Evolutionary conservation across 2,888 invertebrate genomes (phyloP).

Genomic region (Poecilus cupreus): DNA sequence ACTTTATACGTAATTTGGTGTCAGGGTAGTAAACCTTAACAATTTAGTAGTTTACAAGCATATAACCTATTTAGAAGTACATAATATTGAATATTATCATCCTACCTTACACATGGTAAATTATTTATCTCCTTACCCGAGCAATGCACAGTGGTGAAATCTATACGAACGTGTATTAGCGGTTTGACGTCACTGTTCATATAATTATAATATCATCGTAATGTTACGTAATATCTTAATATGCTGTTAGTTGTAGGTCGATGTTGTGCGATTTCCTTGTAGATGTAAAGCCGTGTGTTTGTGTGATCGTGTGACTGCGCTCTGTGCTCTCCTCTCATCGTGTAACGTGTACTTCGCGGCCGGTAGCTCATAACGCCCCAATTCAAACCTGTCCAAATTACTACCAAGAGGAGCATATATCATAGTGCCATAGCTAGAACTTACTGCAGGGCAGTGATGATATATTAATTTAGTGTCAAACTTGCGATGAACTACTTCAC

Average conservation of each 20-base stretch:
- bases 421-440: too few species aligned
- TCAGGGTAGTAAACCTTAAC: slow-evolving; percentile 80
- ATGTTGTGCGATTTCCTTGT: slow-evolving; percentile 56
- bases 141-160: slow-evolving; percentile 10
- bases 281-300: slow-evolving; percentile 55
- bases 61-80: slow-evolving; percentile 66
- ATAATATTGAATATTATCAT: slow-evolving; percentile 56
- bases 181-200: slow-evolving; percentile 58
- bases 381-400: slow-evolving; percentile 19
- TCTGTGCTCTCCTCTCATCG: not conserved
- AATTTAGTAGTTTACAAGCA: slow-evolving; percentile 56
- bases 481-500: too few species aligned
- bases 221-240: slow-evolving; percentile 52
- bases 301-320: slow-evolving; percentile 46
- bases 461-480: too few species aligned
- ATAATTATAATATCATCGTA: slow-evolving; percentile 54
- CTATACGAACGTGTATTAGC: not conserved
- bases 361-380: slow-evolving; percentile 36
- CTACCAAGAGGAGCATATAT: too few species aligned
- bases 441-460: too few species aligned
- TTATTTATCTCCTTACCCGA: slow-evolving; percentile 44
- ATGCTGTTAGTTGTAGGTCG: slow-evolving; percentile 57
- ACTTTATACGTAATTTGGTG: slow-evolving; percentile 93
- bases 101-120: slow-evolving; percentile 52
- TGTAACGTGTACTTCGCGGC: slow-evolving; percentile 39